Evolutionary conservation across 2,888 invertebrate genomes (phyloP).

Genomic region (Azorinus chamasolen): DNA sequence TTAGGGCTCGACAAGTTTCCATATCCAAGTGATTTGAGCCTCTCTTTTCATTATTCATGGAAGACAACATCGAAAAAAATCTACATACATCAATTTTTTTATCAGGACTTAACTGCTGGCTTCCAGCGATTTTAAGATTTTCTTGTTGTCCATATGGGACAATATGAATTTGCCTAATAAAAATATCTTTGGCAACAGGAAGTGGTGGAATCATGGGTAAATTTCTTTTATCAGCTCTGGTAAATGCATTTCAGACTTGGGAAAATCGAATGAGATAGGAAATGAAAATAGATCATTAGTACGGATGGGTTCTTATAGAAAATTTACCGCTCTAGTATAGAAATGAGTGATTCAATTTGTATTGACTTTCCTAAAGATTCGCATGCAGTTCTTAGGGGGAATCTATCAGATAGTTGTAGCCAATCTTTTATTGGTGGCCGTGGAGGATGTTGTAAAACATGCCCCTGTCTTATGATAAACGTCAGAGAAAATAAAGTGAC

Average conservation of each 20-base stretch:
- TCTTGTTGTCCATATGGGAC: constrained; percentile 27
- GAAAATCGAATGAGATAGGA: constrained; percentile 61
- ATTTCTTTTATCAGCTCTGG: constrained; percentile 52
- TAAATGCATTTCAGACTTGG: constrained; percentile 38
- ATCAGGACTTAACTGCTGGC: constrained; percentile 9
- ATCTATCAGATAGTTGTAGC: too few relatives aligned
- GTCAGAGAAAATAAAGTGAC: too few relatives aligned
- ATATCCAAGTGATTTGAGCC: not conserved
- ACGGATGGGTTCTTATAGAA: constrained; percentile 61
- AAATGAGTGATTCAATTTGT: constrained; percentile 62
- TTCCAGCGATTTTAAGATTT: constrained; percentile 34
- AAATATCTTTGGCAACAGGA: not conserved
- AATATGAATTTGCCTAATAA: not conserved
- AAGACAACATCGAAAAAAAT: constrained; percentile 39
- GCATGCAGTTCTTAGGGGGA: constrained; percentile 18
- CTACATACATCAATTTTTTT: constrained; percentile 48
- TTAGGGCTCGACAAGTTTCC: constrained; percentile 3
- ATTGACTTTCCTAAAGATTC: constrained; percentile 45
- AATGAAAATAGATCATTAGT: constrained; percentile 60
- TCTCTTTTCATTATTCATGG: constrained; percentile 24
- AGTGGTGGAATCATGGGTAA: constrained; percentile 43
- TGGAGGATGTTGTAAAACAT: too few relatives aligned
- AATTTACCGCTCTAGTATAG: constrained; percentile 54
- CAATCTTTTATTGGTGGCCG: too few relatives aligned
- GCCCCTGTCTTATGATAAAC: too few relatives aligned